phyloP scores from a whole-genome alignment of 1,140 invertebrate species.

The Eurosta solidaginis region DNA sequence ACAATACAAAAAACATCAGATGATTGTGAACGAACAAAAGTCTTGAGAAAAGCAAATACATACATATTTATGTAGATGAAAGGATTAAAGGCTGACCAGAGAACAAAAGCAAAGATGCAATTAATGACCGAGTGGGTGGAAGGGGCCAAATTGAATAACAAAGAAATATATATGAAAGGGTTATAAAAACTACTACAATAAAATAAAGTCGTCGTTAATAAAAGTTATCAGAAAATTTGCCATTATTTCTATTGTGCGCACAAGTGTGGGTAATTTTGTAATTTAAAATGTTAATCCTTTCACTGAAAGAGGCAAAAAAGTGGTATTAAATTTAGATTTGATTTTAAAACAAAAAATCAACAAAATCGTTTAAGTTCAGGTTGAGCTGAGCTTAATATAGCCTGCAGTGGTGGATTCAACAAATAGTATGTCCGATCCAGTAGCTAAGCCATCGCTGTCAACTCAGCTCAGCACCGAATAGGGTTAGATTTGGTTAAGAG shows the following conservation, averaged over 20 bases:
- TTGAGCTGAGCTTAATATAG: too few relatives aligned
- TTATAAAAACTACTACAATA: neutral
- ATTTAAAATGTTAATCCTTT: constrained; percentile 24
- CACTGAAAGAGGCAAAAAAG: neutral
- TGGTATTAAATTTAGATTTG: constrained; percentile 14
- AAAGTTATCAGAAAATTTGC: neutral
- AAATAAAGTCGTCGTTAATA: neutral
- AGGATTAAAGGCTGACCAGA: constrained; percentile 9
- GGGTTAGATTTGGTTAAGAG: too few relatives aligned
- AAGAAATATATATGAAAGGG: neutral
- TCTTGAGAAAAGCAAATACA: constrained; percentile 19
- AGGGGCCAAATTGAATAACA: neutral
- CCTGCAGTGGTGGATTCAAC: too few relatives aligned
- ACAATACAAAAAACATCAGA: neutral
- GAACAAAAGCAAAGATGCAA: neutral
- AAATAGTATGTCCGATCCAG: too few relatives aligned
- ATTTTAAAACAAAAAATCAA: too few relatives aligned
- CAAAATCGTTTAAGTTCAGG: too few relatives aligned
- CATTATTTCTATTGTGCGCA: neutral
- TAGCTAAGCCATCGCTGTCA: too few relatives aligned
- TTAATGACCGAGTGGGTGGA: neutral
- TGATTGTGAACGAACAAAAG: constrained; percentile 8
- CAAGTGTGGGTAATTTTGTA: constrained; percentile 5
- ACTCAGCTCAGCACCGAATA: too few relatives aligned
- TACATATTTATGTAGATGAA: constrained; percentile 3